Base-by-base conservation (phyloP, 2,888 invertebrate species). In the Drosophila mulleri region DNA sequence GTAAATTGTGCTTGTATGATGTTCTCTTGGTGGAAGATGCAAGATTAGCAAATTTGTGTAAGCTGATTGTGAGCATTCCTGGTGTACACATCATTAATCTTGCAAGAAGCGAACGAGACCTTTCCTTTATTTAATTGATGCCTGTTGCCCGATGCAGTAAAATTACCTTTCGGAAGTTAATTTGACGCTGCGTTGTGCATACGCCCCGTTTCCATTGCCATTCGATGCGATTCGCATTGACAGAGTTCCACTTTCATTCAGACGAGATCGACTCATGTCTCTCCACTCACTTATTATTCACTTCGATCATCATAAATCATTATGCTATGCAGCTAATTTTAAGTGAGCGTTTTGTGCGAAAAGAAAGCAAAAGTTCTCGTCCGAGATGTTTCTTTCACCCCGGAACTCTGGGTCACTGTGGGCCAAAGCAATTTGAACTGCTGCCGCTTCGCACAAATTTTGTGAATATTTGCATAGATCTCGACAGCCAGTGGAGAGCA, bases 31-130 rank as follows among this genome's bases (percentile, higher is more conserved):
- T 32, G 26, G 65, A 37, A 75, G 88, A 87, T 87, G 65, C 77
- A 66, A 81, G 88, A 84, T 88, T 81, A 77, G 66, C 60, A 79
- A 85, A 84, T 80, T 88, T 83, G 83, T 77, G 72, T 87, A 65
- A 52, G 72, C 67, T 67, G 86, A 79, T 82, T 86, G 82, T 80
- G 75, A 70, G 78, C 80, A 86, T 83, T 82, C 75, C 53, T 71
- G 57, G 44, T 65, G 72, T 61, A 74, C 84, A 83, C 83, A 72
- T 76, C 83, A 86, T 86, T 83, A 86, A 87, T 83, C 82, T 81
- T 60, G n/a, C 35, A 53, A 52, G 39, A 39, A 50, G 23, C 16
- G 29, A 12, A 35, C 3, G 16, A 56, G 69, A 44, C 80, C 72
- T 77, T 79, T 83, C 74, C 62, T 78, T 72, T 73, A 67, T 71